Conservation (phyloP, 1,140 invertebrate species). For the Tetragnatha versicolor region DNA sequence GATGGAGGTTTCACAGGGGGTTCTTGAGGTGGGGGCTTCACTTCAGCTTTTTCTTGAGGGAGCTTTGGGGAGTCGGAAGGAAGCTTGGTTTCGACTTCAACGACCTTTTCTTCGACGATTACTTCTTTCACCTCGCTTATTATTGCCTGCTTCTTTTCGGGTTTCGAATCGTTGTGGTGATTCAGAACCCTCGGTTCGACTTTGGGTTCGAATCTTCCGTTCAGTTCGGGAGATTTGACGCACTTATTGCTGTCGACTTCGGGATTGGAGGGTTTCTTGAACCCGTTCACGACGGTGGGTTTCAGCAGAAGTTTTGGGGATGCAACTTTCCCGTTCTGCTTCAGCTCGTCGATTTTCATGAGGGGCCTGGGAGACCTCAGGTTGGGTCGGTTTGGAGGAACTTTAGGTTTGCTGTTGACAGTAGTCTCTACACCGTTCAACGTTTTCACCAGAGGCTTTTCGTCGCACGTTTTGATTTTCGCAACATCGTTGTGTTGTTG, state of each 20-base stretch:
- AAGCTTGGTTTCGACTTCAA: too few species aligned
- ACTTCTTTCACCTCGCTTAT: background rate
- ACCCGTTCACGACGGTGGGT: background rate
- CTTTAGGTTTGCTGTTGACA: conserved; percentile 26
- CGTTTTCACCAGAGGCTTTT: conserved; percentile 14
- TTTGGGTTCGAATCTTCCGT: background rate
- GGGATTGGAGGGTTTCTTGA: background rate
- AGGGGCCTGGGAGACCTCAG: conserved; percentile 11
- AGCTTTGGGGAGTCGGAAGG: too few species aligned
- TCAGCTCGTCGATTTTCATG: background rate
- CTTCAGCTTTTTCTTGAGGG: too few species aligned
- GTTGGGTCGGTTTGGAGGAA: conserved; percentile 30
- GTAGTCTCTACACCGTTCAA: background rate
- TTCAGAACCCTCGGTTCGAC: background rate
- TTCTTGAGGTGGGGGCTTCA: too few species aligned
- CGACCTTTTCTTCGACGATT: too few species aligned
- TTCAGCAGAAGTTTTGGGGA: background rate
- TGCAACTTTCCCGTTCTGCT: background rate
- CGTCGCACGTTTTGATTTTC: conserved; percentile 6
- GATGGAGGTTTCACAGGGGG: too few species aligned
- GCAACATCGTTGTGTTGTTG: background rate
- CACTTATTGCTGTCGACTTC: background rate
- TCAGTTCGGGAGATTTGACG: background rate
- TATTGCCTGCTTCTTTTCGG: background rate
- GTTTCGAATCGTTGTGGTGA: background rate